Conservation (phyloP, 1,140 invertebrate species). For the Ceratosolen fusciceps region DNA sequence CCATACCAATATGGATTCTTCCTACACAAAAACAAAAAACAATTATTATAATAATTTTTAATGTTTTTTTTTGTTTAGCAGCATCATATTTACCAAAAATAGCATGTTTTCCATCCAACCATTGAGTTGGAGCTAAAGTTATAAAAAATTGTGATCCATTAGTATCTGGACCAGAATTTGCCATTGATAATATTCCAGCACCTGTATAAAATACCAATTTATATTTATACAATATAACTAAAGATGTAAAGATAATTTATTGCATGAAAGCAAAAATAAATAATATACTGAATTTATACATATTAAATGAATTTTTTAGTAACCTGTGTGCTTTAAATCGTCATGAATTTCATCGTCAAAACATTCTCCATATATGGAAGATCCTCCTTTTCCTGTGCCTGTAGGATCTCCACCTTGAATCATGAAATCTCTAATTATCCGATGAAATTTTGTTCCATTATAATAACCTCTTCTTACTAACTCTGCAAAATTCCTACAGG, state of each 20-base stretch:
- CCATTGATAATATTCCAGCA: slow-evolving; percentile 87
- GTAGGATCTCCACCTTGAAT: slow-evolving; percentile 97
- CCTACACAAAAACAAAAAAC: slow-evolving; percentile 61
- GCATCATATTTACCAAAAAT: slow-evolving; percentile 83
- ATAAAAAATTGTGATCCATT: slow-evolving; percentile 99
- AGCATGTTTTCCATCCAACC: slow-evolving; percentile 97
- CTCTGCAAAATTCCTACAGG: slow-evolving; percentile 97
- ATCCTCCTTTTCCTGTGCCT: slow-evolving; percentile 93
- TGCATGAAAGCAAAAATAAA: no score
- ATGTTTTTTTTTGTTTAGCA: neutral
- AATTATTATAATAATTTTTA: slow-evolving; percentile 7
- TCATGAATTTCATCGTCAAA: slow-evolving; percentile 97
- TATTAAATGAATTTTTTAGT: slow-evolving; percentile 20
- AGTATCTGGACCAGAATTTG: slow-evolving; percentile 94
- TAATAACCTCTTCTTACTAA: slow-evolving; percentile 93
- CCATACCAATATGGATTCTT: slow-evolving; percentile 88
- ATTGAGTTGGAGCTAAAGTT: slow-evolving; percentile 95
- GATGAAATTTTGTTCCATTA: slow-evolving; percentile 96
- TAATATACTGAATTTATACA: neutral
- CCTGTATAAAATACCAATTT: slow-evolving; percentile 69
- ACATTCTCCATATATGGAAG: slow-evolving; percentile 94
- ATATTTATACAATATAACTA: slow-evolving; percentile 24
- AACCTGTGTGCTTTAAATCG: slow-evolving; percentile 94
- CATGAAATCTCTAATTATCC: slow-evolving; percentile 98
- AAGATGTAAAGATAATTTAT: no score